A percentile compares a stretch with the other conserved stretches of the same genome.
Evolutionary conservation across 2,888 invertebrate species (phyloP).

Genomic region (Amblyjoppa proteus): DNA sequence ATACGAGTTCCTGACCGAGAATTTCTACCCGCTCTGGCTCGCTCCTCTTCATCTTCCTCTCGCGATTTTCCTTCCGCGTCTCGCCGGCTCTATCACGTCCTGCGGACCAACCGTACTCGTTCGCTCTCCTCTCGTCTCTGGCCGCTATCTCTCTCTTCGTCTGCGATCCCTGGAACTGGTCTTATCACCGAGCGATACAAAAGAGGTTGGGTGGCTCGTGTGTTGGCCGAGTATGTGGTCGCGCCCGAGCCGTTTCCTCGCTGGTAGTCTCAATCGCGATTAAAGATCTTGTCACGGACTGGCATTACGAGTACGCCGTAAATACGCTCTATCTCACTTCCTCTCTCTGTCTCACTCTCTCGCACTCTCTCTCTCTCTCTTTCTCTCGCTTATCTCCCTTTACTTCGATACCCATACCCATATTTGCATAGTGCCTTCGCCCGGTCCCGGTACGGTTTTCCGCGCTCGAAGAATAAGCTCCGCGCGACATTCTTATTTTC

Average conservation of each 20-base stretch:
- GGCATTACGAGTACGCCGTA: constrained; percentile 77
- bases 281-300: constrained; percentile 83
- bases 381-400: constrained; percentile 74
- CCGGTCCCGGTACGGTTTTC: neutral
- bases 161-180: constrained; percentile 66
- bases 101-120: constrained; percentile 30
- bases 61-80: constrained; percentile 58
- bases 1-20: constrained; percentile 54
- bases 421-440: constrained; percentile 47
- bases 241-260: constrained; percentile 56
- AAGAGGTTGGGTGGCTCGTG: constrained; percentile 79
- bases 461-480: neutral
- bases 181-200: constrained; percentile 80
- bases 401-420: constrained; percentile 68
- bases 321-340: constrained; percentile 72
- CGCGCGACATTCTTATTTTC: neutral
- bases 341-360: constrained; percentile 64
- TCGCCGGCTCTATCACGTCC: constrained; percentile 43
- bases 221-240: constrained; percentile 71
- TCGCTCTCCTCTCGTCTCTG: constrained; percentile 39
- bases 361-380: constrained; percentile 69
- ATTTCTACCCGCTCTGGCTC: constrained; percentile 49
- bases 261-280: constrained; percentile 80
- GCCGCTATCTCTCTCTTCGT: constrained; percentile 46
- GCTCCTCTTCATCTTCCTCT: constrained; percentile 51